Conservation (phyloP, 2,797 vertebrate genomes). For the Euphonia xanthogaster region DNA sequence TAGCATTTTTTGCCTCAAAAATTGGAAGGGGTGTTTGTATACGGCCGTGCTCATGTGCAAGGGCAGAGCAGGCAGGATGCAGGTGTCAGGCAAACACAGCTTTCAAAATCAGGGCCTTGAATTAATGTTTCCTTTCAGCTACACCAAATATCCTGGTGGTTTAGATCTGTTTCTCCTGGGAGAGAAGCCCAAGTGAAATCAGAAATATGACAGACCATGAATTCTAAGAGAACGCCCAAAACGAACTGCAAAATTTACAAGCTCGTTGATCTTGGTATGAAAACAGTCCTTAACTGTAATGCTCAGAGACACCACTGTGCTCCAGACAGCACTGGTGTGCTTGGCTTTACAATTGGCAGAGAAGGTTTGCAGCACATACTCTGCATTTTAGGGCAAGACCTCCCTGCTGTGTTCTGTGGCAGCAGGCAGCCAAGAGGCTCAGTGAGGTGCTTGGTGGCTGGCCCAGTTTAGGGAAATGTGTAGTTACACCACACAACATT, state of each 20-base stretch:
- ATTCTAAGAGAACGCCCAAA: not conserved
- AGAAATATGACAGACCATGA: not conserved
- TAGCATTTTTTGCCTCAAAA: not conserved
- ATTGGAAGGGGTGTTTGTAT: not conserved
- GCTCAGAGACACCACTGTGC: not conserved
- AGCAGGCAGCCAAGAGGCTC: not conserved
- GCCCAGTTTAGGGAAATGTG: not conserved
- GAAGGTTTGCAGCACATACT: rapidly evolving
- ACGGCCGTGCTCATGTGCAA: rapidly evolving
- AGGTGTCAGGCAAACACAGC: not conserved
- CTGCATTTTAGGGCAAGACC: not conserved
- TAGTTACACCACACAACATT: not conserved
- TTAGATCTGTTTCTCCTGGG: not conserved
- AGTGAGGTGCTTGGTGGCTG: not conserved
- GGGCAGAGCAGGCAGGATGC: not conserved
- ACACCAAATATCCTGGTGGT: not conserved
- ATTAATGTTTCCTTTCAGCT: not conserved
- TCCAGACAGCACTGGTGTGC: not conserved
- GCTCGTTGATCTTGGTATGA: not conserved
- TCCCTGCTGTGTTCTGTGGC: rapidly evolving
- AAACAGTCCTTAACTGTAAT: not conserved
- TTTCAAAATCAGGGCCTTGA: not conserved
- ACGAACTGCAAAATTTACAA: not conserved
- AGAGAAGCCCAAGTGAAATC: not conserved
- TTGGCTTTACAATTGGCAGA: not conserved